Evolutionary conservation across 1,140 invertebrate species (phyloP), one percentile per base, ranked within the genome.

Genomic region (Macrocentrus cingulum): DNA sequence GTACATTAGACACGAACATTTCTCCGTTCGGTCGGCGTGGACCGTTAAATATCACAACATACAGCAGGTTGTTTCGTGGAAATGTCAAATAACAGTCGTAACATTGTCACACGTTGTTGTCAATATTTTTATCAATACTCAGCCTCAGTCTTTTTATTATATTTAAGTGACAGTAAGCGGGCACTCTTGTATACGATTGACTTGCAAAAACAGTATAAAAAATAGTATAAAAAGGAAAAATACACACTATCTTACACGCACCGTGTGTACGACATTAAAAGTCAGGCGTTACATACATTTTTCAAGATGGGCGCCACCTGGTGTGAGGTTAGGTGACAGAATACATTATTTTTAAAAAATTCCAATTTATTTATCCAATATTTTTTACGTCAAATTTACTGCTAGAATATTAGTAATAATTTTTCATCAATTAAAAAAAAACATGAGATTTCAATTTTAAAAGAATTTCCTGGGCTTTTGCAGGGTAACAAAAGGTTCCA

Each of bases 31-130:
- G 25, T 16, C 13, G 46, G 4, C 18, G 8, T 32, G 23, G 46
- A 49, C 46, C 46, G 46, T 49, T 49, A 49, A 49, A 32, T 49
- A 49, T 49, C 46, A 49, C 46, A 46, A 22, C 44, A 49, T 49
- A 23, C 23, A 16, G n/a, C 23, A 29, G n/a, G n/a, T 18, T 49
- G 25, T 25, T 18, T 49, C n/a, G n/a, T 29, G 4, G 9, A 49
- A 16, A 23, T 32, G 20, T 29, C 19, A 25, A 48, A 13, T 6
- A 13, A 8, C 22, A 48, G 6, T 8, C 20, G 9, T 23, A 29
- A 29, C 25, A 29, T 29, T 29, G 25, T 29, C 9, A 5, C 25
- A 29, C 4, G 25, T 9, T 9, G 9, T 29, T 29, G 9, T 5
- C 25, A 44, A 44, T 44, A 19, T 18, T 44, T 44, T 20, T 9